Conservation (phyloP, 1,140 invertebrate species). For the Drosophila arawakana region DNA sequence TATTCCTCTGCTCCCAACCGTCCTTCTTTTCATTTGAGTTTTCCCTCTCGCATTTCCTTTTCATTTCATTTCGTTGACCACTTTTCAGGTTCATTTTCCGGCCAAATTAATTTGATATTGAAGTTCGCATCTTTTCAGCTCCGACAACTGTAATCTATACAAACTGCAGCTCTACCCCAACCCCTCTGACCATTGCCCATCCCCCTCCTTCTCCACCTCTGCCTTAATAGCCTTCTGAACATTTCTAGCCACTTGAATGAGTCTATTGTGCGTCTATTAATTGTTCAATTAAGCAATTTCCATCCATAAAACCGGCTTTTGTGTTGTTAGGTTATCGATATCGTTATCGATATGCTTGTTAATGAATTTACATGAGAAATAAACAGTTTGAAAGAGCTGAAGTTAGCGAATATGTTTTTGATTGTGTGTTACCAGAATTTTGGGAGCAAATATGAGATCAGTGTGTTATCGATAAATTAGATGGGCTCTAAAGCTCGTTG, state of each 20-base stretch:
- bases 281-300: constrained; percentile 81
- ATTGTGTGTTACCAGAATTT: constrained; percentile 25
- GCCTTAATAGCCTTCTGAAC: constrained; percentile 22
- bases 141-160: constrained; percentile 56
- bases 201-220: background rate
- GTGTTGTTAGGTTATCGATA: constrained; percentile 50
- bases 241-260: constrained; percentile 33
- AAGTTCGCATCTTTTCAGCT: constrained; percentile 35
- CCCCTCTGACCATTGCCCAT: background rate
- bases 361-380: constrained; percentile 17
- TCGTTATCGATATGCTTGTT: constrained; percentile 12
- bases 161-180: constrained; percentile 6
- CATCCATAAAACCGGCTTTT: constrained; percentile 43
- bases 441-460: background rate
- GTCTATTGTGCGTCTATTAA: constrained; percentile 66
- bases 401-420: background rate
- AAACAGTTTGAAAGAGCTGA: background rate
- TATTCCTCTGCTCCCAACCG: background rate
- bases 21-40: background rate
- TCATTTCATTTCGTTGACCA: constrained; percentile 24
- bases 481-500: too few species aligned
- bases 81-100: constrained; percentile 55
- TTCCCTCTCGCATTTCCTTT: constrained; percentile 11
- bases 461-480: constrained; percentile 3
- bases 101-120: constrained; percentile 74